Base-by-base conservation (phyloP, 2,113 vertebrate species). In the Mustelus asterias region DNA sequence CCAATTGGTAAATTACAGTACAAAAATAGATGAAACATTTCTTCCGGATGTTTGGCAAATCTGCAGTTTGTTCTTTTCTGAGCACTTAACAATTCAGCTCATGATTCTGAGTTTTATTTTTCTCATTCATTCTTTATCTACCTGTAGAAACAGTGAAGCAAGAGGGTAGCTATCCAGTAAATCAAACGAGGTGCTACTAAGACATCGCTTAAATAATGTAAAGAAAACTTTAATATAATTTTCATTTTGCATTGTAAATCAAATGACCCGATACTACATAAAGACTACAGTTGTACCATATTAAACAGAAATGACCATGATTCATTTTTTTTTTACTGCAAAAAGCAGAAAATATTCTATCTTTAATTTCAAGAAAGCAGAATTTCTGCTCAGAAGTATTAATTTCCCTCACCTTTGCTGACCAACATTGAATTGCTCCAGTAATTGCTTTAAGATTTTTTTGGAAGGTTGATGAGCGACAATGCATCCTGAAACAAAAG, bases 401-500 rank as follows among this genome's bases (percentile, higher is more conserved):
- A 33, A 65, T 93, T 93, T 65, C 8, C 37, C 48, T 58, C 89
- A 67, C 60, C n/a, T 2, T 67, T 67, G 18, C n/a, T 65, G 60
- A 93, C 60, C 89, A 67, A 93, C 33, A 37, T 93, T 65, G n/a
- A 65, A 93, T 13, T 60, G 54, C 88, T 60, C 24, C 54, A 60
- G 88, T 18, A 90, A 90, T 54, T 54, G 48, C 54, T 60, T n/a
- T 16, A 58, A 60, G 58, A 60, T n/a, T n/a, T 33, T 33, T 90
- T 90, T 33, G 63, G n/a, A 70, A 24, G 65, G 41, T 9, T 20
- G 10, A 95, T 6, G 9, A 54, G 26, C 48, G 16, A 14, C 88
- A 90, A n/a, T 60, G 29, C 24, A 72, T 72, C 94, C 94, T 72
- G 94, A 70, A 26, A 95, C 94, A 95, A 95, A 95, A 95, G 67